Percentiles rank a stretch among this genome's conserved stretches.
phyloP scores from a whole-genome alignment of 2,888 invertebrate genomes.

The Pedicia rivosa region DNA sequence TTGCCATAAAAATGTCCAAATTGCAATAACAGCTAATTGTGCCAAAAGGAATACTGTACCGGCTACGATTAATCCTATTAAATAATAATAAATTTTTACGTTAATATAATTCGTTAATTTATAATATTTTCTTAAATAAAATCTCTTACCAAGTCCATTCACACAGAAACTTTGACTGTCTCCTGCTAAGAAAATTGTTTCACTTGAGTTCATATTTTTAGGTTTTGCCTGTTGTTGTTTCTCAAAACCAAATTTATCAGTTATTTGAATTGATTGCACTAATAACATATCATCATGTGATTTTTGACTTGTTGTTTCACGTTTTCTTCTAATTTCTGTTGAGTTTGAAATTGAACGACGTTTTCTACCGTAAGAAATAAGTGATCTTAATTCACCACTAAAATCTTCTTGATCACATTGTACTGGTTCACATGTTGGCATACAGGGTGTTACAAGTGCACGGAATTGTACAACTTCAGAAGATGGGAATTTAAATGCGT shows the following conservation, averaged over 20 bases:
- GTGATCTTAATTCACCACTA: slow-evolving; percentile 66
- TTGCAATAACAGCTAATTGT: slow-evolving; percentile 73
- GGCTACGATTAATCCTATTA: slow-evolving; percentile 68
- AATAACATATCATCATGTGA: slow-evolving; percentile 66
- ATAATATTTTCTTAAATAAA: background rate
- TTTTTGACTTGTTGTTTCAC: slow-evolving; percentile 25
- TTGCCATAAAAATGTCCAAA: slow-evolving; percentile 81
- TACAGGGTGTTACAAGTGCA: slow-evolving; percentile 86
- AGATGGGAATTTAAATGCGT: slow-evolving; percentile 92
- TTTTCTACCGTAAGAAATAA: slow-evolving; percentile 71
- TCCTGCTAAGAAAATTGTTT: slow-evolving; percentile 54
- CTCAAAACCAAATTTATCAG: slow-evolving; percentile 81
- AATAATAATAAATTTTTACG: background rate
- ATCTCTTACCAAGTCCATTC: slow-evolving; percentile 28
- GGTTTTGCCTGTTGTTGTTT: slow-evolving; percentile 40
- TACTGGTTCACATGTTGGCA: slow-evolving; percentile 85
- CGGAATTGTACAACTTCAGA: slow-evolving; percentile 91
- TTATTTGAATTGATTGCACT: slow-evolving; percentile 82
- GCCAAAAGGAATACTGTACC: slow-evolving; percentile 73
- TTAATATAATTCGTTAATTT: background rate
- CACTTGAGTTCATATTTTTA: slow-evolving; percentile 36
- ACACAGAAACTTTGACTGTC: slow-evolving; percentile 34
- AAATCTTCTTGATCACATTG: slow-evolving; percentile 74
- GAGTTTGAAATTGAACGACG: slow-evolving; percentile 44
- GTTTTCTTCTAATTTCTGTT: slow-evolving; percentile 17